These are phyloP conservation scores for Autographa pulchrina DNA, from an alignment of 2,888 invertebrate genomes.

Conservation along the genomic window DNA sequence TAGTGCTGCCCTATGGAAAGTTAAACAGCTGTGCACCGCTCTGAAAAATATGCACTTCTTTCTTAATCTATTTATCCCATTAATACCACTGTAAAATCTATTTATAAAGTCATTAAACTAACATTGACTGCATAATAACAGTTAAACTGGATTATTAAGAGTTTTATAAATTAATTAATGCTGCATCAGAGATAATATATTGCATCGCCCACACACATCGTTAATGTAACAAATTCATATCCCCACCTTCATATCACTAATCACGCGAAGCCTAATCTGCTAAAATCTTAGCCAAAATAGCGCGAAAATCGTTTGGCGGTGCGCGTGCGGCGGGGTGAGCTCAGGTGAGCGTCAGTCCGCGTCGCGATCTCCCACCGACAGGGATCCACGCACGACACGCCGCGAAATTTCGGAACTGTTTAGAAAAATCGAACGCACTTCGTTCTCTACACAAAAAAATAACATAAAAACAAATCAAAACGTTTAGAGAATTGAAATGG, in stretches of 20 bases:
- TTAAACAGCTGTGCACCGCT: constrained; percentile 65
- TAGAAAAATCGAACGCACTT: constrained; percentile 76
- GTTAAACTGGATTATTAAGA: constrained; percentile 75
- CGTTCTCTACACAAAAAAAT: constrained; percentile 57
- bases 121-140: constrained; percentile 54
- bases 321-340: constrained; percentile 83
- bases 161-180: constrained; percentile 74
- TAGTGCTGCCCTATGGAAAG: constrained; percentile 69
- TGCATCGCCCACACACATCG: constrained; percentile 79
- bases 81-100: constrained; percentile 47
- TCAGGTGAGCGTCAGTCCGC: constrained; percentile 86
- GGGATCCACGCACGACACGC: constrained; percentile 84
- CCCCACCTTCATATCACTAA: constrained; percentile 80
- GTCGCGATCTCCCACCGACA: constrained; percentile 86
- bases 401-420: constrained; percentile 81
- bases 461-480: constrained; percentile 53
- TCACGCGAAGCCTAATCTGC: constrained; percentile 86
- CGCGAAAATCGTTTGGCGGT: constrained; percentile 87
- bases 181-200: constrained; percentile 75
- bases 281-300: constrained; percentile 89
- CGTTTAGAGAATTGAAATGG: constrained; percentile 60
- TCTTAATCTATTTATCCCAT: constrained; percentile 26
- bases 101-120: constrained; percentile 39
- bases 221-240: constrained; percentile 72
- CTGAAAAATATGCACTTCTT: constrained; percentile 58